Evolutionary conservation across 2,113 vertebrate genomes (phyloP).

Genomic region (Vidua chalybeata): DNA sequence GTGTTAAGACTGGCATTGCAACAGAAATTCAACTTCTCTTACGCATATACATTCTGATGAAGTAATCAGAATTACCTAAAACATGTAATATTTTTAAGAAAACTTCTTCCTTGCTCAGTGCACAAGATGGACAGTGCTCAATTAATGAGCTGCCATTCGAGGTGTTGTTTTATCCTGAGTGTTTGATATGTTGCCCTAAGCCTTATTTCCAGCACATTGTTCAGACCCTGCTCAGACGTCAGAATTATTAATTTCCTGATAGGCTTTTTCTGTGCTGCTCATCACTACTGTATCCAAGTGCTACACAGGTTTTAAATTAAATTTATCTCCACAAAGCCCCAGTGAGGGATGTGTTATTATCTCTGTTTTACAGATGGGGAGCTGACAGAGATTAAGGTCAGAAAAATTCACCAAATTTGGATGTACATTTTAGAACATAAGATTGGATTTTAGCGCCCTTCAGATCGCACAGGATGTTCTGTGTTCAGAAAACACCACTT

Average conservation of each 20-base stretch:
- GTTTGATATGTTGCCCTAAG: not conserved
- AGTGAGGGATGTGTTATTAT: conserved; percentile 18
- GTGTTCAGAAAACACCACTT: not conserved
- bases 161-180: not conserved
- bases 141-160: not conserved
- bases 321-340: conserved; percentile 38
- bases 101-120: not conserved
- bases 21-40: not conserved
- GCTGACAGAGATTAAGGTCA: conserved; percentile 43
- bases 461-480: not conserved
- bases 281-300: conserved; percentile 2
- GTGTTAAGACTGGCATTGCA: not conserved
- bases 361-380: conserved; percentile 35
- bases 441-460: not conserved
- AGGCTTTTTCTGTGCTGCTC: conserved; percentile 25
- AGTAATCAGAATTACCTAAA: not conserved
- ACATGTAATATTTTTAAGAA: not conserved
- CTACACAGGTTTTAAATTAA: conserved; percentile 57
- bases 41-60: not conserved
- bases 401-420: conserved; percentile 30
- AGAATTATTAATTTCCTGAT: conserved; percentile 51
- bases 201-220: not conserved
- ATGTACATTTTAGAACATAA: not conserved
- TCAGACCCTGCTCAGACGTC: not conserved
- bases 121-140: not conserved